A percentile compares a stretch with the other conserved stretches of the same genome.
Evolutionary conservation across 2,888 invertebrate genomes (phyloP).

Genomic region (Oasisia sp.): DNA sequence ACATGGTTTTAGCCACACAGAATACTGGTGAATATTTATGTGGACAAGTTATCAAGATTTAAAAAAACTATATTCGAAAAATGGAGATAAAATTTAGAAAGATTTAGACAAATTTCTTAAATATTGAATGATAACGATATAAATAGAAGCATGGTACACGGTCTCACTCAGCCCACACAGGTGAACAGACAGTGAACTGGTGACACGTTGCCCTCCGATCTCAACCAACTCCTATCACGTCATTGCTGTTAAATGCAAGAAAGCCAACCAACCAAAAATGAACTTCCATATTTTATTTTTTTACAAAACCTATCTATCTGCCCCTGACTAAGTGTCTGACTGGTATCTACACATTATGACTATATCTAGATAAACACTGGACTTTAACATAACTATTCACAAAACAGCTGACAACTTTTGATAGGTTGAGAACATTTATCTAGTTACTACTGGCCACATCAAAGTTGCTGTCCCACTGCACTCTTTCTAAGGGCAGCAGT

Average conservation of each 20-base stretch:
- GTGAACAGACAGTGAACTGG: background rate
- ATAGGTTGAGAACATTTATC: background rate
- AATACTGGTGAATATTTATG: too few relatives aligned
- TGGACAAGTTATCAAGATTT: too few relatives aligned
- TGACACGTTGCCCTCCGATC: background rate
- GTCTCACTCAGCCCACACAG: background rate
- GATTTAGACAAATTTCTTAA: too few relatives aligned
- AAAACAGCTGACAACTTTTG: background rate
- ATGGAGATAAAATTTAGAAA: too few relatives aligned
- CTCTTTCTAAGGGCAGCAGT: background rate
- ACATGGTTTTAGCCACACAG: too few relatives aligned
- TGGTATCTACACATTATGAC: background rate
- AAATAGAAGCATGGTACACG: background rate
- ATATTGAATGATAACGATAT: background rate
- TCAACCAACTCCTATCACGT: background rate
- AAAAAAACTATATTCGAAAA: too few relatives aligned
- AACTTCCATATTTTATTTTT: background rate
- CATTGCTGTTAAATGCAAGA: background rate
- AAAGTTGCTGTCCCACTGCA: background rate
- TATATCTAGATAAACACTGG: background rate
- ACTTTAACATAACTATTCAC: background rate
- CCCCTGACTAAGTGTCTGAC: background rate
- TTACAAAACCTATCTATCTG: background rate
- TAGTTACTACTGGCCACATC: background rate
- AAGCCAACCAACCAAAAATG: background rate